Percentiles rank a stretch among this genome's conserved stretches.
Evolutionary conservation across 2,113 vertebrate genomes (phyloP).

Genomic region (Catharus fuscescens): DNA sequence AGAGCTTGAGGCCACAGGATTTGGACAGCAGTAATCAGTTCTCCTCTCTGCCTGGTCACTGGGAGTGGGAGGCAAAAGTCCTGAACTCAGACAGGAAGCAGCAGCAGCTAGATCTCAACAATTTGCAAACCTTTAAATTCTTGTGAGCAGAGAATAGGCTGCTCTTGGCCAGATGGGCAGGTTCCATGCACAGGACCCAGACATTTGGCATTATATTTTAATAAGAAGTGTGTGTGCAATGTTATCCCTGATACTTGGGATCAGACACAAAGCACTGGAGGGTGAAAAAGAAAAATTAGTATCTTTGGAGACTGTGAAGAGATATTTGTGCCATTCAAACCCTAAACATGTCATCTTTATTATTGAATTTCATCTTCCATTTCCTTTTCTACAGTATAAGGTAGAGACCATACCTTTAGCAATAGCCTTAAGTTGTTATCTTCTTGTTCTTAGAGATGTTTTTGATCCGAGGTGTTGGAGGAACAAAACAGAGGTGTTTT

Average conservation of each 20-base stretch:
- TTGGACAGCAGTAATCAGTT: background rate
- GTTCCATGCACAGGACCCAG: background rate
- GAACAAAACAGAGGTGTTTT: background rate
- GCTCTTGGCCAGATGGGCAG: background rate
- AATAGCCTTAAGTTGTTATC: background rate
- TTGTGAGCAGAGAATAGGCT: background rate
- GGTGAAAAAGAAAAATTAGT: background rate
- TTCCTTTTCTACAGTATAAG: background rate
- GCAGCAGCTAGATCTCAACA: background rate
- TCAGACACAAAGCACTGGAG: background rate
- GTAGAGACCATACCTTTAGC: background rate
- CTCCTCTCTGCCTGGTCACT: background rate
- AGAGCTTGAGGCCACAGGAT: background rate
- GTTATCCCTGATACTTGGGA: background rate
- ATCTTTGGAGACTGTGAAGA: background rate
- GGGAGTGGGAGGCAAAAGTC: background rate
- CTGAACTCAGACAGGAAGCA: background rate
- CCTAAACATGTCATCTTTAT: background rate
- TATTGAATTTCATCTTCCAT: background rate
- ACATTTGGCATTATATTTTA: background rate
- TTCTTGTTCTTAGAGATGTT: background rate
- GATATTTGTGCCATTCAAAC: background rate
- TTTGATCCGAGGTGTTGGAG: background rate
- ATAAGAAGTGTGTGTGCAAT: rapidly evolving
- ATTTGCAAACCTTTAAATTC: background rate